Conservation (phyloP, 2,888 invertebrate species). For the Scaptomyza tumidula region DNA sequence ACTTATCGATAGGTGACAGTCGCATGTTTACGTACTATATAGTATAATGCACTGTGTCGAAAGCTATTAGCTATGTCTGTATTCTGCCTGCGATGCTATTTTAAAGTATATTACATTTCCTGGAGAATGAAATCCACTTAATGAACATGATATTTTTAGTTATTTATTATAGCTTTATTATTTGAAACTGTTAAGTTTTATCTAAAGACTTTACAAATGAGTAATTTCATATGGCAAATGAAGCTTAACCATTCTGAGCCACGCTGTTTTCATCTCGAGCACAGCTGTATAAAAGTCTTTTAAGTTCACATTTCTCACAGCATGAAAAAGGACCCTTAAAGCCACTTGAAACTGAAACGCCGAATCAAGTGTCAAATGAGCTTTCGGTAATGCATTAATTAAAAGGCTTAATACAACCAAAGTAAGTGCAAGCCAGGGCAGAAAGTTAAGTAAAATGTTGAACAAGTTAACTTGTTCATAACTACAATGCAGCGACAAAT, state of each 20-base stretch:
- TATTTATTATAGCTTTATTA: too few species aligned
- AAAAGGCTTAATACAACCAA: background rate
- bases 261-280: background rate
- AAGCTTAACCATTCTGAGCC: too few species aligned
- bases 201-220: too few species aligned
- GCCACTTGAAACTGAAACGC: conserved; percentile 1
- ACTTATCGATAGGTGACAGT: background rate
- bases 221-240: too few species aligned
- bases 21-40: background rate
- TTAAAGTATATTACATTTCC: too few species aligned
- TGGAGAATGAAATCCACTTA: too few species aligned
- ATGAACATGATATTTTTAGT: too few species aligned
- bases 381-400: conserved; percentile 10
- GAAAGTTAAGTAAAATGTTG: background rate
- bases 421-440: background rate
- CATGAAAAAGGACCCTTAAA: background rate
- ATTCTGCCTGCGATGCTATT: background rate
- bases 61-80: background rate
- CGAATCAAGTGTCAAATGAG: conserved; percentile 7
- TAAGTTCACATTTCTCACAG: background rate
- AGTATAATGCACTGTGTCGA: background rate
- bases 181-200: too few species aligned
- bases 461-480: background rate
- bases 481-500: background rate
- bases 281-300: background rate